Conservation (phyloP, 1,140 invertebrate genomes). For the Popillia japonica region DNA sequence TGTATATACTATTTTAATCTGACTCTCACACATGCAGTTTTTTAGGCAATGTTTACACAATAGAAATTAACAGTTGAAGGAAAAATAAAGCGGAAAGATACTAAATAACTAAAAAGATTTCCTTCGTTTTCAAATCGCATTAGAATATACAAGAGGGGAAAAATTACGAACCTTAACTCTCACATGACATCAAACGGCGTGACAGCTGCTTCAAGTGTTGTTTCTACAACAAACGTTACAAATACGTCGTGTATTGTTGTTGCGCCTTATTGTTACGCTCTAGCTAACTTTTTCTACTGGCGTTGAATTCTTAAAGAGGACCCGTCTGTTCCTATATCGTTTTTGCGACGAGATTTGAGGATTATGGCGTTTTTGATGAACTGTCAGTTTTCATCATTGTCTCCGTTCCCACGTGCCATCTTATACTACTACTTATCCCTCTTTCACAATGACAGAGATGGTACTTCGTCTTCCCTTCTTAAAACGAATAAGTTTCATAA, state of each 20-base stretch:
- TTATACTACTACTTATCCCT: constrained; percentile 8
- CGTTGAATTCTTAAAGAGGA: constrained; percentile 24
- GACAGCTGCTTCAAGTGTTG: constrained; percentile 24
- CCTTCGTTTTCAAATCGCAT: background rate
- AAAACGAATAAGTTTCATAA: too few relatives aligned
- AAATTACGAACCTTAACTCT: background rate
- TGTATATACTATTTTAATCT: too few relatives aligned
- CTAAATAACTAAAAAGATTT: too few relatives aligned
- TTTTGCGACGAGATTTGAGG: constrained; percentile 11
- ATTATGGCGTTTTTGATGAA: constrained; percentile 30
- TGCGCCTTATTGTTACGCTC: constrained; percentile 2
- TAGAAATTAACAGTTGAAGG: too few relatives aligned
- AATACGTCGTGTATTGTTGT: constrained; percentile 13
- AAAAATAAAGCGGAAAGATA: too few relatives aligned
- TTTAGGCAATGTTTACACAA: too few relatives aligned
- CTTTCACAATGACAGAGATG: background rate
- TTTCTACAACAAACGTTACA: constrained; percentile 29
- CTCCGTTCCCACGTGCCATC: constrained; percentile 15
- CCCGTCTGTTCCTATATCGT: constrained; percentile 12
- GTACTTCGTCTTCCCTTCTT: background rate
- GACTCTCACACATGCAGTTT: too few relatives aligned
- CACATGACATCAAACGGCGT: background rate
- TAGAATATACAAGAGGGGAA: background rate
- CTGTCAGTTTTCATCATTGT: constrained; percentile 18
- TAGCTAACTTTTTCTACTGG: constrained; percentile 9